These are phyloP conservation scores for Cydia fagiglandana DNA, from an alignment of 1,140 invertebrate species.

Conservation along the genomic window DNA sequence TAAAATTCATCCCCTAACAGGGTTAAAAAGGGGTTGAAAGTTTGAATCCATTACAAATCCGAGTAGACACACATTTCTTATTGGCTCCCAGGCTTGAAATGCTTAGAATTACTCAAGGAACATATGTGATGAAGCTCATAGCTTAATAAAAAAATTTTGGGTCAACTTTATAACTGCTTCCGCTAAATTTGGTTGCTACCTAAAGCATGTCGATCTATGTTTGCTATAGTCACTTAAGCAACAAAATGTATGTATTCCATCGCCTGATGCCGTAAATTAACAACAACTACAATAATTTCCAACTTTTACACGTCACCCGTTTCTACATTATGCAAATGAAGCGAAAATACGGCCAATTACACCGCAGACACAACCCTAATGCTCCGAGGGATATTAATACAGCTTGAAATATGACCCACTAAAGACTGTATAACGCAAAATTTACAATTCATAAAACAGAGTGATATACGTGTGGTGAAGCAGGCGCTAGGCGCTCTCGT, in stretches of 20 bases:
- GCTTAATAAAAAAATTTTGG: no score
- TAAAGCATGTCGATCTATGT: neutral
- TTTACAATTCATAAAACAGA: slow-evolving; percentile 76
- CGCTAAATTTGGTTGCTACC: no score
- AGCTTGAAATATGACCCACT: slow-evolving; percentile 69
- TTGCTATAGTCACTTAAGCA: neutral
- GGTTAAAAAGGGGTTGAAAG: no score
- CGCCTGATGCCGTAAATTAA: neutral
- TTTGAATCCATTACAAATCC: no score
- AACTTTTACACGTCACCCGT: neutral
- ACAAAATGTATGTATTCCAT: neutral
- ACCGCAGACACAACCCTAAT: slow-evolving; percentile 47
- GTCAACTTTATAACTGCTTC: no score
- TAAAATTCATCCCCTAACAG: no score
- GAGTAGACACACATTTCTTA: no score
- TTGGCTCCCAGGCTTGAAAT: no score
- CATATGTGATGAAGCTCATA: no score
- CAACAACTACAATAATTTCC: neutral
- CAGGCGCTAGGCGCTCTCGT: slow-evolving; percentile 38
- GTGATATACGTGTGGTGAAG: slow-evolving; percentile 63
- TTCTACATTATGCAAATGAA: neutral
- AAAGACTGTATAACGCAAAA: slow-evolving; percentile 73
- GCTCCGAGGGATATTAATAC: slow-evolving; percentile 56
- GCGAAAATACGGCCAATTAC: slow-evolving; percentile 4
- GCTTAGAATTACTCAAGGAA: no score